Percentiles rank a stretch among this genome's conserved stretches.
Evolutionary conservation across 2,797 vertebrate genomes (phyloP).

Genomic region (Hapalemur alaotrensis): DNA sequence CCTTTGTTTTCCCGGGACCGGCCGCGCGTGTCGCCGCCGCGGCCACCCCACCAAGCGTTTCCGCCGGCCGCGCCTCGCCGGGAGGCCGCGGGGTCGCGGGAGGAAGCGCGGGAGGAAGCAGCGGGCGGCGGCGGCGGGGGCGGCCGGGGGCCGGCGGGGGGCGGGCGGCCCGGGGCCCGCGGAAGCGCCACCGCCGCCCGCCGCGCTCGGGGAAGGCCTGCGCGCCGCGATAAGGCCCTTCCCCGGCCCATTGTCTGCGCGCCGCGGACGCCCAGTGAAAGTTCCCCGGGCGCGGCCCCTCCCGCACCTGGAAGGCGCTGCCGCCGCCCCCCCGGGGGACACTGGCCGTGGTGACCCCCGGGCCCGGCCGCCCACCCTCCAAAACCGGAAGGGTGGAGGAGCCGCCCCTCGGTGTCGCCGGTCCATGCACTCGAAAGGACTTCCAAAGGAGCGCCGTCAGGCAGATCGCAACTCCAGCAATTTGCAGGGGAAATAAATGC

Average conservation of each 20-base stretch:
- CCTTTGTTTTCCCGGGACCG: constrained; percentile 84
- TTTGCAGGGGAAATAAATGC: neutral
- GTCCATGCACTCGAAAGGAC: neutral
- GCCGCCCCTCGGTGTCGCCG: fast-evolving
- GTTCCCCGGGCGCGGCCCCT: neutral
- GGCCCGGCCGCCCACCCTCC: neutral
- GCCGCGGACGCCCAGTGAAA: constrained; percentile 63
- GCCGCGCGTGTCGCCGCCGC: constrained; percentile 84
- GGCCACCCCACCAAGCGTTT: constrained; percentile 82
- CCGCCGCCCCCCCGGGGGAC: neutral
- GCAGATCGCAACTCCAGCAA: fast-evolving
- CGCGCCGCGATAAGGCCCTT: constrained; percentile 82
- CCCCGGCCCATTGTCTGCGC: constrained; percentile 53
- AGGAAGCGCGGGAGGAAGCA: constrained; percentile 45
- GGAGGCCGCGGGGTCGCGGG: constrained; percentile 56
- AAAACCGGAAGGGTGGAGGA: constrained; percentile 37
- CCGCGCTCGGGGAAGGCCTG: constrained; percentile 83
- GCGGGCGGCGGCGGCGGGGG: constrained; percentile 56
- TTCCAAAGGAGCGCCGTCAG: neutral
- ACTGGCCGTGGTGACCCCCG: neutral
- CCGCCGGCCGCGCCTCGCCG: constrained; percentile 70
- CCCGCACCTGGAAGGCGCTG: constrained; percentile 30
- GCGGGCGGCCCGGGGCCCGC: constrained; percentile 59
- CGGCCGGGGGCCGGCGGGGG: neutral
- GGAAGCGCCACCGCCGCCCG: constrained; percentile 76